Base-by-base conservation (phyloP, 2,888 invertebrate species). In the Amiota communis region DNA sequence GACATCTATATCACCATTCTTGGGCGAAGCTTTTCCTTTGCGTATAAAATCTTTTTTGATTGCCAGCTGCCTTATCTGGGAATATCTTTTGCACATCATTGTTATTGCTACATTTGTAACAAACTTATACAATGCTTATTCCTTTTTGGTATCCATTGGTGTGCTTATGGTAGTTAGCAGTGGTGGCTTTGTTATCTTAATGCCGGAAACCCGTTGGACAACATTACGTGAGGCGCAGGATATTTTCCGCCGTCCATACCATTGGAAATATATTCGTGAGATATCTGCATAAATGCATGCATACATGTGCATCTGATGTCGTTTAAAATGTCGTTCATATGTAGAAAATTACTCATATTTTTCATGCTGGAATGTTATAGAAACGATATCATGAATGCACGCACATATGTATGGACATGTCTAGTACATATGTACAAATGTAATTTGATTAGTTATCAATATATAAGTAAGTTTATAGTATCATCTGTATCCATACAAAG, bases 201-300 rank as follows among this genome's bases (percentile, higher is more conserved):
- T 78, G 63, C 78, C 78, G 9, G 78, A 76, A 71, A 78, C 78
- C 2, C 59, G 73, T 13, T 73, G 70, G 15, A 75, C 67, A 6
- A 63, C 75, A 0, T 49, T 76, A 48, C 48, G 56, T 17, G 74
- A 74, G 48, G 74, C 76, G 8, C 73, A 78, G 49, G 59, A 70
- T 20, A 69, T 70, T 64, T 78, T 78, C 23, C 49, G 23, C 23
- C 23, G 23, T 23, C 23, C 23, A 3, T 23, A 23, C 23, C 1
- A 23, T 23, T 23, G 3, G 23, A 23, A 23, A 23, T 23, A 23
- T 3, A 23, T 23, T 23, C 23, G n/a, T n/a, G n/a, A n/a, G n/a
- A n/a, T n/a, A n/a, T n/a, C n/a, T n/a, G n/a, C n/a, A n/a, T n/a
- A n/a, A n/a, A n/a, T n/a, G n/a, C n/a, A n/a, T n/a, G n/a, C n/a